phyloP scores from a whole-genome alignment of 2,113 vertebrate genomes.

The Rhodinocichla rosea region DNA sequence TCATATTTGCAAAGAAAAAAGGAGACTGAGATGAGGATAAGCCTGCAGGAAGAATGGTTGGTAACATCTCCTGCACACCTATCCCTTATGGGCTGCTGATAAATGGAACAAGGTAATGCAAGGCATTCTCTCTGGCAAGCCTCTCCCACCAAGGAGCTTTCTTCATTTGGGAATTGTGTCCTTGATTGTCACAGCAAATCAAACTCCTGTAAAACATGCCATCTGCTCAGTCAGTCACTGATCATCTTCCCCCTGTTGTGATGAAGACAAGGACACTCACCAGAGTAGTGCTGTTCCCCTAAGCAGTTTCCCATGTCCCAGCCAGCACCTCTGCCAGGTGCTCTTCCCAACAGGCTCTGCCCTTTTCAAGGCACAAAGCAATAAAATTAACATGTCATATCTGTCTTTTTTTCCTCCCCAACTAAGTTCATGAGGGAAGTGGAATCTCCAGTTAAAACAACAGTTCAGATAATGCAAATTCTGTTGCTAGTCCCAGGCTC shows the following conservation, averaged over 20 bases:
- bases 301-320: neutral
- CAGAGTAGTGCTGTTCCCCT: accelerated
- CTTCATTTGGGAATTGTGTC: neutral
- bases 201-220: neutral
- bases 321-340: neutral
- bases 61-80: neutral
- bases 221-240: neutral
- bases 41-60: neutral
- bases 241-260: neutral
- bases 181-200: neutral
- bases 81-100: accelerated
- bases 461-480: neutral
- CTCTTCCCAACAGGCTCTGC: neutral
- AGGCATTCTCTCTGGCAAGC: neutral
- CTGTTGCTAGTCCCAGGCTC: neutral
- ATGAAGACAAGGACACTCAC: neutral
- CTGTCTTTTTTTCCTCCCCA: neutral
- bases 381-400: neutral
- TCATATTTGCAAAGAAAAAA: neutral
- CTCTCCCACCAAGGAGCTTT: neutral
- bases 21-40: neutral
- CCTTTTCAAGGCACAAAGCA: neutral
- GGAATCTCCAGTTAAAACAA: neutral
- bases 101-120: neutral
- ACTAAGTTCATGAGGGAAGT: neutral